Percentiles rank a stretch among this genome's conserved stretches.
phyloP scores from a whole-genome alignment of 1,140 invertebrate genomes.

The Ceratoteleas bidentatus region DNA sequence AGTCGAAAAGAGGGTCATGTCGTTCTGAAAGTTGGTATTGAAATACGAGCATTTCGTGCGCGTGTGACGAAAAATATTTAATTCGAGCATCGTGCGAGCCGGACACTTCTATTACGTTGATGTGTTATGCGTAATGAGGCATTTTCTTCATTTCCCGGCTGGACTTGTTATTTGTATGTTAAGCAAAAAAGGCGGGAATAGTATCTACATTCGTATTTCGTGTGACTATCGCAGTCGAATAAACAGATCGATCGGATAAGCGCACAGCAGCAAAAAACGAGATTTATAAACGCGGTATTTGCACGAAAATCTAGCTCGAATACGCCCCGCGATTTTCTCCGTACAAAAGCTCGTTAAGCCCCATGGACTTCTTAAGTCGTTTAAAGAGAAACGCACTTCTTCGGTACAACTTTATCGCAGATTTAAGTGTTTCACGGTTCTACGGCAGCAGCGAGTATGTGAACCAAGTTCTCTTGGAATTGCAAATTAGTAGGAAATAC shows the following conservation, averaged over 20 bases:
- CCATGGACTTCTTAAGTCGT: slow-evolving; percentile 58
- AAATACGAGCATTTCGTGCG: no score
- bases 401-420: slow-evolving; percentile 57
- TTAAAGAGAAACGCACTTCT: slow-evolving; percentile 58
- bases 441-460: slow-evolving; percentile 39
- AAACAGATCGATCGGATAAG: slow-evolving; percentile 63
- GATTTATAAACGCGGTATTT: slow-evolving; percentile 62
- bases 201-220: slow-evolving; percentile 46
- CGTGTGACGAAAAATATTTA: no score
- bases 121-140: no score
- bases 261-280: slow-evolving; percentile 38
- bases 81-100: no score
- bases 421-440: slow-evolving; percentile 58
- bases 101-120: no score
- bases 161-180: slow-evolving; percentile 35
- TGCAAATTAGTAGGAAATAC: slow-evolving; percentile 31
- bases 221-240: slow-evolving; percentile 55
- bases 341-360: slow-evolving; percentile 63
- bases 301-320: slow-evolving; percentile 59
- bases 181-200: slow-evolving; percentile 25
- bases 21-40: no score
- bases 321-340: slow-evolving; percentile 59
- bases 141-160: no score
- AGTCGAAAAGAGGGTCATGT: no score
- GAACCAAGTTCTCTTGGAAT: slow-evolving; percentile 28